Evolutionary conservation across 2,888 invertebrate species (phyloP).

Genomic region (Agonopterix alstromeriana): DNA sequence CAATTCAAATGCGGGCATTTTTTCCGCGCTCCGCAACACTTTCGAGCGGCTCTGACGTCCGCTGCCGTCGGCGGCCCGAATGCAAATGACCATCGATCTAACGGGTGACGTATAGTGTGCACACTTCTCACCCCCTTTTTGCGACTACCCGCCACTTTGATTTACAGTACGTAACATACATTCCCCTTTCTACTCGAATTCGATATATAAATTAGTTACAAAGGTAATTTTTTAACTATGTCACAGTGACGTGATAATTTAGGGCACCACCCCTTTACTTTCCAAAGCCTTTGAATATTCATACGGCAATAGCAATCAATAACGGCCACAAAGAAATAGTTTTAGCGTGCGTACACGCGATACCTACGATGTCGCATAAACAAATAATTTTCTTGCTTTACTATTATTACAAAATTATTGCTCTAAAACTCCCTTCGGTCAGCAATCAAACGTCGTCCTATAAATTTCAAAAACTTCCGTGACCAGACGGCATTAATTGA

Average conservation of each 20-base stretch:
- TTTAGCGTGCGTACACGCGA: constrained; percentile 75
- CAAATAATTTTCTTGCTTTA: constrained; percentile 72
- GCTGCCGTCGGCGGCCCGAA: constrained; percentile 54
- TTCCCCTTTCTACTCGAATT: constrained; percentile 50
- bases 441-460: constrained; percentile 47
- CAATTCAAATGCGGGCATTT: constrained; percentile 69
- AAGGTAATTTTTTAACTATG: constrained; percentile 62
- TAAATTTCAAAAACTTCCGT: constrained; percentile 61
- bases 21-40: constrained; percentile 64
- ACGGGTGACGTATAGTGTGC: constrained; percentile 63
- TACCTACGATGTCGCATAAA: constrained; percentile 71
- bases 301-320: constrained; percentile 74
- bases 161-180: constrained; percentile 59
- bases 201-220: constrained; percentile 52
- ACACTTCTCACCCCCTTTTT: constrained; percentile 71
- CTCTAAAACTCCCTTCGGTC: constrained; percentile 38
- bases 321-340: constrained; percentile 70
- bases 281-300: constrained; percentile 72
- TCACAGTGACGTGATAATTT: constrained; percentile 73
- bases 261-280: constrained; percentile 69
- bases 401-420: constrained; percentile 52
- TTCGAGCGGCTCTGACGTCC: constrained; percentile 70
- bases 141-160: constrained; percentile 70
- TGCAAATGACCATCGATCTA: constrained; percentile 74
- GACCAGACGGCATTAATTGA: constrained; percentile 68